Conservation (phyloP, 2,797 vertebrate genomes). For the Lagorchestes hirsutus region DNA sequence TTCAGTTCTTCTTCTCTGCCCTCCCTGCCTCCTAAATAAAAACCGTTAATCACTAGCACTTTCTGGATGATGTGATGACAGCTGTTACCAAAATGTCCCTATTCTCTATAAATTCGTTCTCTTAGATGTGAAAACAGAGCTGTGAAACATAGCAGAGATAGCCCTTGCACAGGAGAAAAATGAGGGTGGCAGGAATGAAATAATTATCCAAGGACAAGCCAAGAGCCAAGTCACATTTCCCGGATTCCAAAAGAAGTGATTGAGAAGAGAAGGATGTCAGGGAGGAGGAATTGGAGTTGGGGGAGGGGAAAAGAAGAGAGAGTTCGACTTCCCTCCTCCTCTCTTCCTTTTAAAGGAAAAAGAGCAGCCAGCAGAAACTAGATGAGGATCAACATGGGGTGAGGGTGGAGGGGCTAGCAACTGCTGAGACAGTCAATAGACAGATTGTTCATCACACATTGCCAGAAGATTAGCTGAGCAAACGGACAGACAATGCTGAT, state of each 20-base stretch:
- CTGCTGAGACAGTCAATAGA: conserved; percentile 87
- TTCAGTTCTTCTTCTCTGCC: conserved; percentile 60
- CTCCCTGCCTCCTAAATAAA: conserved; percentile 49
- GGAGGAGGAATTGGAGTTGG: conserved; percentile 68
- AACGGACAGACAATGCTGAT: conserved; percentile 87
- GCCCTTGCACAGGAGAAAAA: conserved; percentile 62
- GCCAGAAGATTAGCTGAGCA: conserved; percentile 88
- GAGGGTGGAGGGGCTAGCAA: conserved; percentile 84
- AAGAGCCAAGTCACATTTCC: conserved; percentile 79
- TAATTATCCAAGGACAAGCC: conserved; percentile 77
- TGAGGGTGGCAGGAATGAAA: conserved; percentile 75
- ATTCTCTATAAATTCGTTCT: conserved; percentile 81
- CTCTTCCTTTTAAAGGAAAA: conserved; percentile 78
- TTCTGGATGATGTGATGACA: conserved; percentile 82
- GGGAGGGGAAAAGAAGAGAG: conserved; percentile 75
- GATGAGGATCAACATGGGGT: conserved; percentile 84
- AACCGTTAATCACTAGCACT: conserved; percentile 81
- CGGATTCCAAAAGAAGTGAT: conserved; percentile 82
- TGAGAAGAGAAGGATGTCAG: conserved; percentile 57
- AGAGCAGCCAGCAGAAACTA: conserved; percentile 86
- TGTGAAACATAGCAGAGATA: conserved; percentile 65
- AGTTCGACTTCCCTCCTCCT: conserved; percentile 68
- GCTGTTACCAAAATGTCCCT: conserved; percentile 83
- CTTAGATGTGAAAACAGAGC: conserved; percentile 73
- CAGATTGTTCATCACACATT: conserved; percentile 87